Evolutionary conservation across 2,113 vertebrate species (phyloP).

Genomic region (Ginglymostoma cirratum): DNA sequence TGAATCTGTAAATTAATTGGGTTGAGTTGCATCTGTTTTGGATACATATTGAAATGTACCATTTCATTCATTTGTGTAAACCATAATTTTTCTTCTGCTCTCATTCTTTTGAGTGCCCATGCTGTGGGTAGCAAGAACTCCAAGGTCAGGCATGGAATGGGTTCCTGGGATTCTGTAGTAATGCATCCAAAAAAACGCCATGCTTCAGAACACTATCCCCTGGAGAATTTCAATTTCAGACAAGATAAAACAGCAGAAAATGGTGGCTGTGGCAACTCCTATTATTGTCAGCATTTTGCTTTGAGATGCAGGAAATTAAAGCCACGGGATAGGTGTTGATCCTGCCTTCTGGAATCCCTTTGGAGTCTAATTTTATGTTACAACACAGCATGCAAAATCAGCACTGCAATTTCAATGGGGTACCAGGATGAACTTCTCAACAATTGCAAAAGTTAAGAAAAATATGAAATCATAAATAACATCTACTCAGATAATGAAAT

Average conservation of each 20-base stretch:
- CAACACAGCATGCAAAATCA: not conserved
- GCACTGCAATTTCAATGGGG: not conserved
- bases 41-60: not conserved
- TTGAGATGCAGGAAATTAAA: not conserved
- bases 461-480: not conserved
- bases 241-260: not conserved
- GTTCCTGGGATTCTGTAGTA: not conserved
- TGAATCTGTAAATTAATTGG: slow-evolving; percentile 4
- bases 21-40: not conserved
- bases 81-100: not conserved
- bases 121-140: not conserved
- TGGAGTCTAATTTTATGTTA: not conserved
- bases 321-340: not conserved
- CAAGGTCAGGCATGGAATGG: not conserved
- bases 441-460: not conserved
- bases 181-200: not conserved
- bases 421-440: not conserved
- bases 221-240: not conserved
- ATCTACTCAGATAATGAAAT: not conserved
- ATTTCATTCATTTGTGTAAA: not conserved
- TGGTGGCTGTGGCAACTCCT: not conserved
- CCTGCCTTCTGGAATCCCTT: not conserved
- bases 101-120: not conserved
- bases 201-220: not conserved
- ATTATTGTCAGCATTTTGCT: not conserved